phyloP scores from a whole-genome alignment of 2,888 invertebrate genomes.

The Copidosoma aretas region DNA sequence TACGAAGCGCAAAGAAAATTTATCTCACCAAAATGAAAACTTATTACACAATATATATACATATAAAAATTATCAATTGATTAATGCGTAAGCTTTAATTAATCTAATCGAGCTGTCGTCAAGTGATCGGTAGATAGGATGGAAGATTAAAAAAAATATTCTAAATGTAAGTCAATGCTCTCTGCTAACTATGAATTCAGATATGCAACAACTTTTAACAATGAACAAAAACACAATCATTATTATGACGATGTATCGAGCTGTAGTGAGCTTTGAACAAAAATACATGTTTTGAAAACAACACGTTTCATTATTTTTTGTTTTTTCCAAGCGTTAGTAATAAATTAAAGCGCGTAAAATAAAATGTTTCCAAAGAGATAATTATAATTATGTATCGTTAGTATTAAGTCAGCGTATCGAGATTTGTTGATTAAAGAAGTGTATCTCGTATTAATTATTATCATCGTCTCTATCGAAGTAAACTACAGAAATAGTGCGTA shows the following conservation, averaged over 20 bases:
- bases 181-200: constrained; percentile 9
- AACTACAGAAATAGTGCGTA: neutral
- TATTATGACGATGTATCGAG: no score
- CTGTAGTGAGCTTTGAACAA: no score
- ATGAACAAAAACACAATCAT: no score
- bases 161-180: constrained; percentile 19
- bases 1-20: constrained; percentile 22
- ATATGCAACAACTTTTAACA: neutral
- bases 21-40: constrained; percentile 25
- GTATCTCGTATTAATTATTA: constrained; percentile 10
- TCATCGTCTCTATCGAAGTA: constrained; percentile 7
- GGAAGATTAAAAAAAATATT: neutral
- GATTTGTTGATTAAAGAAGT: constrained; percentile 36
- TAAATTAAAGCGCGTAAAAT: constrained; percentile 1
- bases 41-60: constrained; percentile 9
- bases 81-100: constrained; percentile 40
- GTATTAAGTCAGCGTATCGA: constrained; percentile 33
- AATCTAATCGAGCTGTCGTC: constrained; percentile 31
- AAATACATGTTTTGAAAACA: no score
- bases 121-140: constrained; percentile 13
- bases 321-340: constrained; percentile 15
- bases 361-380: constrained; percentile 40
- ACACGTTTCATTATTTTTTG: no score
- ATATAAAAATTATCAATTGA: constrained; percentile 4
- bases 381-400: constrained; percentile 24